Percentiles rank a stretch among this genome's conserved stretches.
Evolutionary conservation across 2,797 vertebrate genomes (phyloP).

Genomic region (Botia almorhae): DNA sequence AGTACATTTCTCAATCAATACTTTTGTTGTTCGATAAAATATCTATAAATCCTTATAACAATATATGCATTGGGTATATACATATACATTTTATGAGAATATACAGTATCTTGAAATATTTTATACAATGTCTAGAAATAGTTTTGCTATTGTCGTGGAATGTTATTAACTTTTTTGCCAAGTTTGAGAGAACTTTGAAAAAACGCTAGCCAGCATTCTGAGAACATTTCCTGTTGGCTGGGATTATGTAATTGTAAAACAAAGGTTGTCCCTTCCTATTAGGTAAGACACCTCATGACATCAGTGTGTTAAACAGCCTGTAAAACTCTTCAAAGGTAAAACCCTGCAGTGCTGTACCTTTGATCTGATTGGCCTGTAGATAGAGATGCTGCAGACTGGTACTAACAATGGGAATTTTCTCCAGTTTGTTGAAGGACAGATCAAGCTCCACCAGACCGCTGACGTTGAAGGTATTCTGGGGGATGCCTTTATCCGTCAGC

Average conservation of each 20-base stretch:
- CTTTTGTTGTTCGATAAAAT: too few species aligned
- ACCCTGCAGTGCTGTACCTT: conserved; percentile 76
- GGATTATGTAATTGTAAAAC: neutral
- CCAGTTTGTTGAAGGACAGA: conserved; percentile 93
- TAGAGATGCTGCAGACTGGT: conserved; percentile 92
- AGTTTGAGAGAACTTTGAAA: too few species aligned
- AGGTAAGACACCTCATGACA: neutral
- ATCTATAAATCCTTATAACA: too few species aligned
- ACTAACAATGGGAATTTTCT: conserved; percentile 91
- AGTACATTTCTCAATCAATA: too few species aligned
- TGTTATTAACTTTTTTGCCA: too few species aligned
- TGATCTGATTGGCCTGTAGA: conserved; percentile 94
- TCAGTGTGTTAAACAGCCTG: neutral
- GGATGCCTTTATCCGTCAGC: conserved; percentile 89
- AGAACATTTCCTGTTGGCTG: too few species aligned
- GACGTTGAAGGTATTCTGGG: conserved; percentile 90
- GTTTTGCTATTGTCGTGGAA: too few species aligned
- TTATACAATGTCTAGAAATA: too few species aligned
- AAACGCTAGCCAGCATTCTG: too few species aligned
- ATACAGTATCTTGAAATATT: too few species aligned
- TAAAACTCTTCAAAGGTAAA: neutral
- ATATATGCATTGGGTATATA: too few species aligned
- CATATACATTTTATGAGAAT: too few species aligned
- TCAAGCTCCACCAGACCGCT: conserved; percentile 93
- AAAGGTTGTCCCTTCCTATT: neutral